phyloP scores from a whole-genome alignment of 2,888 invertebrate genomes.

The Scrobipalpa costella region DNA sequence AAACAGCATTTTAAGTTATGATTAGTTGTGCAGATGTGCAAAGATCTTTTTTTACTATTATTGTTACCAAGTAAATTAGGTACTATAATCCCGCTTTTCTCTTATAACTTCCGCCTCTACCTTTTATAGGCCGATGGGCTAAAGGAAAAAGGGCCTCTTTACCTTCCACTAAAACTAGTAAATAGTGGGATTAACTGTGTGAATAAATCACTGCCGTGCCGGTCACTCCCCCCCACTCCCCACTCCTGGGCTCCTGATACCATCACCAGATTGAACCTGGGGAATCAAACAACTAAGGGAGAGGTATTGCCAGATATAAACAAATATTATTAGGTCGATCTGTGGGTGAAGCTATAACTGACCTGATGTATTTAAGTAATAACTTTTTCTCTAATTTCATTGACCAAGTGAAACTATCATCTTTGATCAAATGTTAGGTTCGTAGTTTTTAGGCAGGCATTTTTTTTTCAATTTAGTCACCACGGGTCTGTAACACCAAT shows the following conservation, averaged over 20 bases:
- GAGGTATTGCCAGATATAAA: background rate
- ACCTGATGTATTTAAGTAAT: too few species aligned
- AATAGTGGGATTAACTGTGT: constrained; percentile 76
- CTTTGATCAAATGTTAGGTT: too few species aligned
- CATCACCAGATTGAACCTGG: constrained; percentile 22
- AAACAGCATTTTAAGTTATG: background rate
- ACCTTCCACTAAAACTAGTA: constrained; percentile 78
- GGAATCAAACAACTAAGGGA: background rate
- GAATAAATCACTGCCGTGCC: constrained; percentile 65
- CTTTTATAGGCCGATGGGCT: constrained; percentile 52
- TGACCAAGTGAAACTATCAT: too few species aligned
- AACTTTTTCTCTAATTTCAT: too few species aligned
- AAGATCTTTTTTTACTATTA: too few species aligned
- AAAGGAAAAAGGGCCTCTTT: constrained; percentile 71
- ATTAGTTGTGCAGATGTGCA: too few species aligned
- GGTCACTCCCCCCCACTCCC: background rate
- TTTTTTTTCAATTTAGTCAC: too few species aligned
- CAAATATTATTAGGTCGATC: background rate
- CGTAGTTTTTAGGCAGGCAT: too few species aligned
- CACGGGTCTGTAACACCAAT: too few species aligned
- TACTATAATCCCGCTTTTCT: too few species aligned
- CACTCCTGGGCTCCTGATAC: constrained; percentile 13
- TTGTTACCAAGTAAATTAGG: too few species aligned
- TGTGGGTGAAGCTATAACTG: too few species aligned
- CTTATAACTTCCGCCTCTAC: constrained; percentile 32